Conservation (phyloP, 2,797 vertebrate genomes). For the Coregonus sp. region DNA sequence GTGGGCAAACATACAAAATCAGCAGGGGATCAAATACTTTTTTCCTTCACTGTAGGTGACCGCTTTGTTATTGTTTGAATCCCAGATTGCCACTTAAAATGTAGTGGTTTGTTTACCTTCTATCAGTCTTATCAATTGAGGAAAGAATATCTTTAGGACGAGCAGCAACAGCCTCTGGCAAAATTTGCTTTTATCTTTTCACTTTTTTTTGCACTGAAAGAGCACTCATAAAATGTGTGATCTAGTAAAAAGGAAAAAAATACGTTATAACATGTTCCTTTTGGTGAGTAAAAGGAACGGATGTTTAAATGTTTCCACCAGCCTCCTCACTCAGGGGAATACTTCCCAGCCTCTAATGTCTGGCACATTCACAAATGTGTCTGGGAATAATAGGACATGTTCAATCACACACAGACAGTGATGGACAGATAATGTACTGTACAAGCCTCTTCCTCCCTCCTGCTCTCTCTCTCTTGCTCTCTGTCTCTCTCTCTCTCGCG, state of each 20-base stretch:
- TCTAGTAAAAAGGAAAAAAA: not conserved
- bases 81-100: no score
- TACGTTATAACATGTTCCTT: not conserved
- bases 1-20: no score
- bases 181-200: not conserved
- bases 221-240: not conserved
- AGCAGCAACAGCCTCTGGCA: not conserved
- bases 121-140: not conserved
- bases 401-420: not conserved
- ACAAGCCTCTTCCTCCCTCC: not conserved
- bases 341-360: not conserved
- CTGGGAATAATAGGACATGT: not conserved
- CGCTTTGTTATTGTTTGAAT: no score
- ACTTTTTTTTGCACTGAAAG: not conserved
- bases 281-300: not conserved
- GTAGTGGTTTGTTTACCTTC: no score
- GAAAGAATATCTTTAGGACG: not conserved
- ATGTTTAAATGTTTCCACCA: no score
- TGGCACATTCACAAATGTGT: slow-evolving; percentile 6
- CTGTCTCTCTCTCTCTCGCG: no score
- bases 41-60: no score
- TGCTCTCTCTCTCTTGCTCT: not conserved
- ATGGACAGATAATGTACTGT: not conserved
- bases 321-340: not conserved
- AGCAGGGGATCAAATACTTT: no score